Evolutionary conservation across 2,888 invertebrate genomes (phyloP).

Genomic region (Chelonus formosanus): DNA sequence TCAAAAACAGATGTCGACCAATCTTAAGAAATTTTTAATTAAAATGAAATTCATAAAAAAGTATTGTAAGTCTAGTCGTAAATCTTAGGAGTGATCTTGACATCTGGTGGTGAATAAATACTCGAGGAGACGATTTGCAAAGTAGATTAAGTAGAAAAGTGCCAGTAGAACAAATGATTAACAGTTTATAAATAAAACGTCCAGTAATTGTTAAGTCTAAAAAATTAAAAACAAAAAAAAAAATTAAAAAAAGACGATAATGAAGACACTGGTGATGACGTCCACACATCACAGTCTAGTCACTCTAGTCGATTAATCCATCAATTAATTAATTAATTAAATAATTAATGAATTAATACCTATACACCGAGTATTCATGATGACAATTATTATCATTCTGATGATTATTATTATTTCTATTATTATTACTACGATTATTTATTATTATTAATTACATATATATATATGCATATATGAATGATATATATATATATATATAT

Average conservation of each 20-base stretch:
- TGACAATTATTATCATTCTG: neutral
- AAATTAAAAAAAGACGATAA: slow-evolving; percentile 37
- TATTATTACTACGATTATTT: no score
- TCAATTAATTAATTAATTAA: slow-evolving; percentile 34
- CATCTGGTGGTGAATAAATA: slow-evolving; percentile 13
- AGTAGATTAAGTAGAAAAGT: slow-evolving; percentile 62
- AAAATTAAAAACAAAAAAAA: slow-evolving; percentile 30
- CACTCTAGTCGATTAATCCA: slow-evolving; percentile 59
- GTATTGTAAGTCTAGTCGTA: no score
- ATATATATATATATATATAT: slow-evolving; percentile 13
- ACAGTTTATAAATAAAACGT: slow-evolving; percentile 56
- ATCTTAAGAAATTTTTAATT: no score
- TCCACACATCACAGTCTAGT: slow-evolving; percentile 62
- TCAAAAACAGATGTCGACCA: no score
- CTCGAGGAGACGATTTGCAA: slow-evolving; percentile 45
- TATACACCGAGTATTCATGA: no score
- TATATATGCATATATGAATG: neutral
- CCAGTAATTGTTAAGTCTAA: slow-evolving; percentile 62
- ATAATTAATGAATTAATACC: no score
- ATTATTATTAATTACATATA: no score
- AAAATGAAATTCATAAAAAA: no score
- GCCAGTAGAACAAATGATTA: slow-evolving; percentile 58
- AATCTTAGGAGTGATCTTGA: no score
- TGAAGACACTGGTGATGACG: slow-evolving; percentile 49
- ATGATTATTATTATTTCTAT: slow-evolving; percentile 33